These are phyloP conservation scores for Hippocampus barbouri DNA, from an alignment of 2,113 vertebrate genomes.

Conservation along the genomic window DNA sequence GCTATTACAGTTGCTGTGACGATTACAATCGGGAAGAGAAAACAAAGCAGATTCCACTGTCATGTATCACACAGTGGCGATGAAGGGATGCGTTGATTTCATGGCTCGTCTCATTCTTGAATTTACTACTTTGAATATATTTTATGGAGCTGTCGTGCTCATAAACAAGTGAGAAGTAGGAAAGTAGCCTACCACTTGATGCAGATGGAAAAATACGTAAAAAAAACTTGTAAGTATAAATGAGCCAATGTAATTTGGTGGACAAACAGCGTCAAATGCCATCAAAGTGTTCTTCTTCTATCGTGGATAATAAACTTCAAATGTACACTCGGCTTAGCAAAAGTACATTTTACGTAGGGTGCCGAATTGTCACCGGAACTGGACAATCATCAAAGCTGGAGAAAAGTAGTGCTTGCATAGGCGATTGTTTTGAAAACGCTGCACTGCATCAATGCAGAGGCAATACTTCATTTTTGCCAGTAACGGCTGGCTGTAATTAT, in stretches of 20 bases:
- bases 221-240: background rate
- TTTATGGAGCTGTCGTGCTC: background rate
- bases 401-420: constrained; percentile 24
- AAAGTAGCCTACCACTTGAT: background rate
- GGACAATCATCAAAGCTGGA: constrained; percentile 54
- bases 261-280: background rate
- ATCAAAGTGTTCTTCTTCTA: background rate
- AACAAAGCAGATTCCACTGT: background rate
- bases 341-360: background rate
- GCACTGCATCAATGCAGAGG: constrained; percentile 9
- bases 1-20: background rate
- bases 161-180: background rate
- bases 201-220: background rate
- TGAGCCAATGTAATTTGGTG: background rate
- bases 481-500: constrained; percentile 8
- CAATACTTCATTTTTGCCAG: constrained; percentile 3
- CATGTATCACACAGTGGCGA: background rate
- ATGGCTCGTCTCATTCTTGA: background rate
- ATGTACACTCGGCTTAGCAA: background rate
- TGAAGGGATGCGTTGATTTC: background rate
- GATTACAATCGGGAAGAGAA: background rate
- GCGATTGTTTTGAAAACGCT: constrained; percentile 2
- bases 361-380: constrained; percentile 15
- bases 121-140: background rate
- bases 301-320: background rate